These are phyloP conservation scores for Tragelaphus eurycerus DNA, from an alignment of 2,797 vertebrate genomes.

Conservation along the genomic window DNA sequence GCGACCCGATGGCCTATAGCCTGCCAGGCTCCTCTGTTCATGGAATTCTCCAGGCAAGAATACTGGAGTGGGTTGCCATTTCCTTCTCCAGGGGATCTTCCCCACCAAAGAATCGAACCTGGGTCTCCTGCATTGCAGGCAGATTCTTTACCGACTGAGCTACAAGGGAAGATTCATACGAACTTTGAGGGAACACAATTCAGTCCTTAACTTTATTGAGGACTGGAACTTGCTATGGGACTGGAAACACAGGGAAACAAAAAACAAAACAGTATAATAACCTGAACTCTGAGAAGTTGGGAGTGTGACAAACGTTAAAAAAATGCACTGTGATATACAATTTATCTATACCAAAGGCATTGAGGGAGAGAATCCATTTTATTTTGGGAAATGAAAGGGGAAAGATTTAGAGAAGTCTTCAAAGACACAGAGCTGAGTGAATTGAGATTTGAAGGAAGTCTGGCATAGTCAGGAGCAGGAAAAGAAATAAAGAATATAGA, in stretches of 20 bases:
- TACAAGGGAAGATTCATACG: too few species aligned
- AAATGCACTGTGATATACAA: not conserved
- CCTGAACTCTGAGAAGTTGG: not conserved
- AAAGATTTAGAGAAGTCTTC: not conserved
- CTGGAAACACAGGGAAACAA: not conserved
- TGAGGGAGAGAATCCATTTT: not conserved
- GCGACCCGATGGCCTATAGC: too few species aligned
- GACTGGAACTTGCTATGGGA: not conserved
- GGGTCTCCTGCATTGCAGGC: too few species aligned
- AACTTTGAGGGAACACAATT: not conserved
- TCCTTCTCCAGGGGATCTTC: too few species aligned
- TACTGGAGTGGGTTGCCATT: too few species aligned
- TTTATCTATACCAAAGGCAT: not conserved
- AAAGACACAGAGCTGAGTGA: not conserved
- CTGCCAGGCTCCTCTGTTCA: too few species aligned
- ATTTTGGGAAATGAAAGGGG: constrained; percentile 50
- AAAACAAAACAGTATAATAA: not conserved
- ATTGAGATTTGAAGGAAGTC: not conserved
- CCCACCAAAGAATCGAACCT: too few species aligned
- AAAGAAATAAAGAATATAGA: not conserved
- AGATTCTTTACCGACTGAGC: too few species aligned
- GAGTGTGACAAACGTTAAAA: not conserved
- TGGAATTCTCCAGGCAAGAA: too few species aligned
- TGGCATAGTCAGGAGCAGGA: not conserved
- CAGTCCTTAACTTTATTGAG: not conserved